Percentiles rank a stretch among this genome's conserved stretches.
These are phyloP conservation scores for Adelosebastes latens DNA, from an alignment of 2,797 vertebrate genomes.

Conservation along the genomic window DNA sequence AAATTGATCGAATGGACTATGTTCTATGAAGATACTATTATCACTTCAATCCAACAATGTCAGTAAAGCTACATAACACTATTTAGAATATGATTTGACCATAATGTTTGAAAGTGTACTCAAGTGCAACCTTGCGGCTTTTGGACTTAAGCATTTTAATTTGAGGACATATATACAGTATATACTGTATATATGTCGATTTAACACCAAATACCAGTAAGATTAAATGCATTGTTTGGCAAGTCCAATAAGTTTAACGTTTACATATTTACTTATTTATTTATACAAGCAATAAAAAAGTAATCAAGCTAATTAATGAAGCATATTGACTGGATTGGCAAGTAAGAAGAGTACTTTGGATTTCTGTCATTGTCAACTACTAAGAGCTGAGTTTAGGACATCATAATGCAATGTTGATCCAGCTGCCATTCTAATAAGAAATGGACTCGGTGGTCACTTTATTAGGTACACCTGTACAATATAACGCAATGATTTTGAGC, in stretches of 20 bases:
- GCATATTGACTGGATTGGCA: background rate
- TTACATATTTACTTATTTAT: too few species aligned
- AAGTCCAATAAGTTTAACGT: too few species aligned
- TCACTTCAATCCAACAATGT: background rate
- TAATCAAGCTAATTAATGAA: background rate
- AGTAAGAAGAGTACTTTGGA: background rate
- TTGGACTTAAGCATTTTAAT: background rate
- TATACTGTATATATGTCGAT: too few species aligned
- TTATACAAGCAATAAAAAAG: background rate
- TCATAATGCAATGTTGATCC: too few species aligned
- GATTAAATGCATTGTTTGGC: too few species aligned
- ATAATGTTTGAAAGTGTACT: background rate
- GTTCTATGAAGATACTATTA: background rate
- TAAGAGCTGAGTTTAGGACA: too few species aligned
- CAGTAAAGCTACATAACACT: background rate
- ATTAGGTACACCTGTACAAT: background rate
- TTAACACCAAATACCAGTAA: too few species aligned
- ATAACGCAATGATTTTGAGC: background rate
- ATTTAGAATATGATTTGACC: background rate
- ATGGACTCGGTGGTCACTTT: too few species aligned
- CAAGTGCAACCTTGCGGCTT: background rate
- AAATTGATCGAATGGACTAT: background rate
- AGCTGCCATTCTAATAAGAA: too few species aligned
- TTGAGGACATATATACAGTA: background rate
- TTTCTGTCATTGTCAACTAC: background rate